Percentiles rank a stretch among this genome's conserved stretches.
phyloP scores from a whole-genome alignment of 23 tunicate genomes.

The Oikopleura dioica region DNA sequence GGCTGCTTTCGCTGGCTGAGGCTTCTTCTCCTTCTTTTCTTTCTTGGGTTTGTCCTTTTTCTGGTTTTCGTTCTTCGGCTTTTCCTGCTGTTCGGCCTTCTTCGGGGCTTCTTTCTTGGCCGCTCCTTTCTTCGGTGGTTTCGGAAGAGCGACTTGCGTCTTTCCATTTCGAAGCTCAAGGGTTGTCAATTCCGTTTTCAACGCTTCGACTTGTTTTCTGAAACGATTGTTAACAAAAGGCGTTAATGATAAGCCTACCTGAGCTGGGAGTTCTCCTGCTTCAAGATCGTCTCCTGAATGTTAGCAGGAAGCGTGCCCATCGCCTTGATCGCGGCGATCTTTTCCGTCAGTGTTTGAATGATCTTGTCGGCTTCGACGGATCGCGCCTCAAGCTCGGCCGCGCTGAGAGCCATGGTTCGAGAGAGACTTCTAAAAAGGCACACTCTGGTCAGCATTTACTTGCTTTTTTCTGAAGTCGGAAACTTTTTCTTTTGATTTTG shows the following conservation, averaged over 20 bases:
- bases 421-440: too few relatives aligned
- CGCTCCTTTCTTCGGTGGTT: too few relatives aligned
- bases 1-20: neutral
- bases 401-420: neutral
- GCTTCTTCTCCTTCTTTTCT: too few relatives aligned
- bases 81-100: too few relatives aligned
- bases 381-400: neutral
- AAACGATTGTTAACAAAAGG: neutral
- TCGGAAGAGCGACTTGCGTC: too few relatives aligned
- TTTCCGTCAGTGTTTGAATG: conserved; percentile 4
- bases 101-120: too few relatives aligned
- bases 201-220: conserved; percentile 1
- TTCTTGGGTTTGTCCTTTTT: too few relatives aligned
- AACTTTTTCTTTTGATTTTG: too few relatives aligned
- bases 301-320: neutral
- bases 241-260: too few relatives aligned
- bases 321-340: conserved; percentile 10
- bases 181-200: conserved; percentile 3
- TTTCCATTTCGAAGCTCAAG: conserved; percentile 17
- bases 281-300: neutral
- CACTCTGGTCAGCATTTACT: too few relatives aligned
- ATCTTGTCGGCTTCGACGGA: conserved; percentile 1
- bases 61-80: too few relatives aligned
- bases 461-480: too few relatives aligned
- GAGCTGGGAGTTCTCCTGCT: conserved; percentile 7